A percentile compares a stretch with the other conserved stretches of the same genome.
These are phyloP conservation scores for Phalacrocorax brasilianus DNA, from an alignment of 2,113 vertebrate genomes.

Conservation along the genomic window DNA sequence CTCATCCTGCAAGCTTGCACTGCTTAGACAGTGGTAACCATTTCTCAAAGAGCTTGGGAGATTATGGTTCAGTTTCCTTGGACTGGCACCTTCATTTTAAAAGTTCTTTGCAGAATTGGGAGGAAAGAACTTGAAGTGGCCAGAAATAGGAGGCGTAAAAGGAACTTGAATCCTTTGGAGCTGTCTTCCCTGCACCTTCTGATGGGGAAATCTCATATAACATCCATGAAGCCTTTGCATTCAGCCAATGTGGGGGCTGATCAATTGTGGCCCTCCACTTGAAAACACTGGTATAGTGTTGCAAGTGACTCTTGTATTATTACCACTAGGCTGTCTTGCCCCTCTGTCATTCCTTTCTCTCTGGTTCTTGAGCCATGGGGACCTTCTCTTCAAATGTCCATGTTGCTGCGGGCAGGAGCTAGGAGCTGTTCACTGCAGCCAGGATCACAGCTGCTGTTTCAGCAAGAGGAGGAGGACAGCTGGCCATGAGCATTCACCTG, in stretches of 20 bases:
- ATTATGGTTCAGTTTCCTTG: background rate
- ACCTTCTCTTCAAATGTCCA: background rate
- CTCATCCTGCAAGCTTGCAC: background rate
- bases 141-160: background rate
- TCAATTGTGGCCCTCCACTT: background rate
- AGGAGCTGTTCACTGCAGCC: background rate
- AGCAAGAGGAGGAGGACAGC: background rate
- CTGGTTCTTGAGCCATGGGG: fast-evolving
- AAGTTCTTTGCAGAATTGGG: background rate
- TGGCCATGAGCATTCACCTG: background rate
- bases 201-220: background rate
- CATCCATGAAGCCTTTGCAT: background rate
- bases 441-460: background rate
- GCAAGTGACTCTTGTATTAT: background rate
- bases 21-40: background rate
- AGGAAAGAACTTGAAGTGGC: background rate
- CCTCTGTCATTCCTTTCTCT: background rate
- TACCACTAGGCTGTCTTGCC: background rate
- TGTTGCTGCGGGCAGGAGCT: background rate
- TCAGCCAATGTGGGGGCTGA: no score
- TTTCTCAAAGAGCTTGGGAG: background rate
- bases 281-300: background rate
- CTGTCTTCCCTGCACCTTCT: background rate
- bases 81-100: background rate
- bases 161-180: background rate